These are phyloP conservation scores for Capreolus pygargus DNA, from an alignment of 2,113 vertebrate species.

Conservation along the genomic window DNA sequence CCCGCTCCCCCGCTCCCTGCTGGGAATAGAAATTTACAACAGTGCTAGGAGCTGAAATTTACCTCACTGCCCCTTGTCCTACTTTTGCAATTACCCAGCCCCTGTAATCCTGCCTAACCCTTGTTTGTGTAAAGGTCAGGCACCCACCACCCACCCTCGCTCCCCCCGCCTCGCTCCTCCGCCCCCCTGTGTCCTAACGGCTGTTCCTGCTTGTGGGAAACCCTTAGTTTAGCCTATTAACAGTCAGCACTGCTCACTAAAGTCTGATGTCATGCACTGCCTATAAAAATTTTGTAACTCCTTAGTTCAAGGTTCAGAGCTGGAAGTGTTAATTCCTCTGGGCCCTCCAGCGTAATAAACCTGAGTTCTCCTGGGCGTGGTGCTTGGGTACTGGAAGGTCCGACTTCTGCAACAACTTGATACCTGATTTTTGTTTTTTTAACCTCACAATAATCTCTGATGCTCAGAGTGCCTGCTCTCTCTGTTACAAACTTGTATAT, in stretches of 20 bases:
- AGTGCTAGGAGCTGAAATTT: background rate
- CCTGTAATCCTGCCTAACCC: background rate
- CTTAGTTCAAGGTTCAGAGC: background rate
- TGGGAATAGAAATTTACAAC: background rate
- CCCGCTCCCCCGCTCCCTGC: accelerated
- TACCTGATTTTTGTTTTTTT: no score
- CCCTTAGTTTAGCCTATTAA: background rate
- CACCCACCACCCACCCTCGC: background rate
- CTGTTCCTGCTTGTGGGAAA: background rate
- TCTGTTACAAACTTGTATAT: no score
- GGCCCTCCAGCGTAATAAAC: background rate
- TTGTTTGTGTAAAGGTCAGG: background rate
- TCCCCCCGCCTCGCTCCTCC: no score
- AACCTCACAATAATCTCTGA: no score
- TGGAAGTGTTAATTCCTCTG: background rate
- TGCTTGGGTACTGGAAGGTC: background rate
- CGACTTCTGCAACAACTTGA: no score
- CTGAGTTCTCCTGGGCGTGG: background rate
- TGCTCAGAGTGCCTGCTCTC: no score
- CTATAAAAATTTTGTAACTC: background rate
- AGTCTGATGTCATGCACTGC: background rate
- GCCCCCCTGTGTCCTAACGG: background rate
- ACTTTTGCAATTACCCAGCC: background rate
- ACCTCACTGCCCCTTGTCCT: background rate
- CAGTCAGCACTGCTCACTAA: background rate